Evolutionary conservation across 2,888 invertebrate genomes (phyloP).

Genomic region (Eilema sororculum): DNA sequence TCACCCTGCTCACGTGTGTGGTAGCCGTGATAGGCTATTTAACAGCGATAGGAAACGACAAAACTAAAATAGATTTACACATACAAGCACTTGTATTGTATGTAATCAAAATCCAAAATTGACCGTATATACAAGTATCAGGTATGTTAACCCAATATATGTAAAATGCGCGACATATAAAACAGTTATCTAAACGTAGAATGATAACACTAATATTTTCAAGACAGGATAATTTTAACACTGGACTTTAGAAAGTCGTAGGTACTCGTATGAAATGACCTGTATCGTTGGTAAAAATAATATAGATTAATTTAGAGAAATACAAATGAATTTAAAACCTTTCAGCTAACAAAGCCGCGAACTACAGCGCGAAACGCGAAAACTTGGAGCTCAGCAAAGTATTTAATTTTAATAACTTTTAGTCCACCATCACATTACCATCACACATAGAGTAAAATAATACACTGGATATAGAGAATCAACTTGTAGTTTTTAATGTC

Average conservation of each 20-base stretch:
- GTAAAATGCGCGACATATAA: slow-evolving; percentile 9
- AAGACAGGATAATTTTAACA: slow-evolving; percentile 41
- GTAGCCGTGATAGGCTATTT: slow-evolving; percentile 39
- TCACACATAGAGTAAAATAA: slow-evolving; percentile 2
- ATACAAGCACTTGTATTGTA: slow-evolving; percentile 32
- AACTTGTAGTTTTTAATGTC: not conserved
- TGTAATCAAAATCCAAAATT: slow-evolving; percentile 26
- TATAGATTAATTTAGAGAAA: slow-evolving; percentile 24
- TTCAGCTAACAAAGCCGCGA: slow-evolving; percentile 26
- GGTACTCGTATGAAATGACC: slow-evolving; percentile 50
- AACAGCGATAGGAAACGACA: slow-evolving; percentile 48
- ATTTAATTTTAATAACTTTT: slow-evolving; percentile 48
- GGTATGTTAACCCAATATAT: slow-evolving; percentile 5
- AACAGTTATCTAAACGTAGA: slow-evolving; percentile 19
- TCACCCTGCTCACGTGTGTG: slow-evolving; percentile 66
- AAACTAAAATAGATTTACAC: slow-evolving; percentile 47
- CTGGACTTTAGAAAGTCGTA: slow-evolving; percentile 60
- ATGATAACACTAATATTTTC: slow-evolving; percentile 33
- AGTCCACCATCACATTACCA: slow-evolving; percentile 50
- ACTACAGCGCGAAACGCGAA: slow-evolving; percentile 43
- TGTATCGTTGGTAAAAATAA: slow-evolving; percentile 35
- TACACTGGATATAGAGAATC: not conserved
- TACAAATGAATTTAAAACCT: slow-evolving; percentile 36
- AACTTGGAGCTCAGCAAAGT: slow-evolving; percentile 52
- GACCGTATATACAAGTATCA: not conserved